phyloP scores from a whole-genome alignment of 2,797 vertebrate genomes.

The Leptoclinus maculatus region DNA sequence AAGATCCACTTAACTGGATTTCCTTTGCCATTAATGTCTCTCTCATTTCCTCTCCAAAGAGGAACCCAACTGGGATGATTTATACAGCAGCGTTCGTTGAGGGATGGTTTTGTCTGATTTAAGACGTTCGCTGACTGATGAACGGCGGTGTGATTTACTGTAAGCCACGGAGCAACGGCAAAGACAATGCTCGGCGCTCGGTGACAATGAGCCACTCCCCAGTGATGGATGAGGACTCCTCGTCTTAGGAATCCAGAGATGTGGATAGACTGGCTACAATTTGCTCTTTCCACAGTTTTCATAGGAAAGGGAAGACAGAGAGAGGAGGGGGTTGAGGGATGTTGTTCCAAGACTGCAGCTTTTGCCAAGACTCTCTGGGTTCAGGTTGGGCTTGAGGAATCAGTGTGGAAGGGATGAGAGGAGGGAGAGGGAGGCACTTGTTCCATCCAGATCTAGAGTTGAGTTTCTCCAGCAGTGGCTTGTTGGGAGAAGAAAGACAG shows the following conservation, averaged over 20 bases:
- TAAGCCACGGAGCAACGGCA: constrained; percentile 32
- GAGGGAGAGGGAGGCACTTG: constrained; percentile 35
- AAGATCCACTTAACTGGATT: constrained; percentile 52
- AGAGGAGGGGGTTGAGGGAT: constrained; percentile 37
- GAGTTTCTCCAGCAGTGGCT: constrained; percentile 53
- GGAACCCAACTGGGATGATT: constrained; percentile 43
- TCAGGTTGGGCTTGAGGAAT: constrained; percentile 65
- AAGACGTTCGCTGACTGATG: constrained; percentile 45
- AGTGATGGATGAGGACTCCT: constrained; percentile 60
- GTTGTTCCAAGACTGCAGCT: constrained; percentile 62
- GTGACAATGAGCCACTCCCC: constrained; percentile 59
- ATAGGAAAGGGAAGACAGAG: constrained; percentile 62
- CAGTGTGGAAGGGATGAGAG: constrained; percentile 49
- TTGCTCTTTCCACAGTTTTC: constrained; percentile 70
- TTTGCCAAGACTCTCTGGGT: constrained; percentile 65
- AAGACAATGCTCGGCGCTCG: constrained; percentile 46
- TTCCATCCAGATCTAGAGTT: constrained; percentile 59
- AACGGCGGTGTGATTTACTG: constrained; percentile 41
- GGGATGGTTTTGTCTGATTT: constrained; percentile 43
- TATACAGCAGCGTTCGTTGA: constrained; percentile 37
- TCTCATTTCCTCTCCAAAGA: constrained; percentile 47
- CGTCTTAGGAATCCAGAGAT: constrained; percentile 65
- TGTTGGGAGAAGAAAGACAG: constrained; percentile 56
- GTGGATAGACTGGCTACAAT: constrained; percentile 62
- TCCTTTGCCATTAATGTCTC: constrained; percentile 40